A percentile compares a stretch with the other conserved stretches of the same genome.
Evolutionary conservation across 2,797 vertebrate genomes (phyloP).

Genomic region (Malacoraja senta): DNA sequence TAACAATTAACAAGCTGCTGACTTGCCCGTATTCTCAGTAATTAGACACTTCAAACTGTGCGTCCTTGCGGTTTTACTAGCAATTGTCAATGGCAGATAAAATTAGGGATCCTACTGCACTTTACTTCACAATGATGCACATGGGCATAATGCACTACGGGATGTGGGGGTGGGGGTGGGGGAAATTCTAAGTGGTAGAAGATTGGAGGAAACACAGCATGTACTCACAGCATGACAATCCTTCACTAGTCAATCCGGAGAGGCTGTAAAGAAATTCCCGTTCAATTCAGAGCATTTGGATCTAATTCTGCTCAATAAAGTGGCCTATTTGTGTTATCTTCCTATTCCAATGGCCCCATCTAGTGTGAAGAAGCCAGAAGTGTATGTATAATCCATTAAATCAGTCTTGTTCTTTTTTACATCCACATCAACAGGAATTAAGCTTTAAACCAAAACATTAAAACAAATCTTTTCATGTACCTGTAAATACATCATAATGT

Average conservation of each 20-base stretch:
- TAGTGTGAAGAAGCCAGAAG: not conserved
- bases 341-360: not conserved
- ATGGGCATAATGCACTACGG: not conserved
- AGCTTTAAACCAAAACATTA: not conserved
- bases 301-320: not conserved
- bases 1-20: conserved; percentile 1
- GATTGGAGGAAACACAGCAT: not conserved
- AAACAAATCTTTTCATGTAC: not conserved
- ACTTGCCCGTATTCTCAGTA: not conserved
- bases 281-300: not conserved
- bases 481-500: not conserved
- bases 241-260: not conserved
- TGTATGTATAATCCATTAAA: not conserved
- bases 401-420: not conserved
- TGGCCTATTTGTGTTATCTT: not conserved
- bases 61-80: not conserved
- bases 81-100: not conserved
- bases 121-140: not conserved
- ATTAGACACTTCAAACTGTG: not conserved
- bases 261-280: not conserved
- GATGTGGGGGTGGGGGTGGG: not conserved
- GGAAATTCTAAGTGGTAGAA: not conserved
- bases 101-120: not conserved
- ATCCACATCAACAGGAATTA: not conserved
- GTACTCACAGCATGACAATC: not conserved